phyloP scores from a whole-genome alignment of 1,140 invertebrate species.

The Magallana gigas region DNA sequence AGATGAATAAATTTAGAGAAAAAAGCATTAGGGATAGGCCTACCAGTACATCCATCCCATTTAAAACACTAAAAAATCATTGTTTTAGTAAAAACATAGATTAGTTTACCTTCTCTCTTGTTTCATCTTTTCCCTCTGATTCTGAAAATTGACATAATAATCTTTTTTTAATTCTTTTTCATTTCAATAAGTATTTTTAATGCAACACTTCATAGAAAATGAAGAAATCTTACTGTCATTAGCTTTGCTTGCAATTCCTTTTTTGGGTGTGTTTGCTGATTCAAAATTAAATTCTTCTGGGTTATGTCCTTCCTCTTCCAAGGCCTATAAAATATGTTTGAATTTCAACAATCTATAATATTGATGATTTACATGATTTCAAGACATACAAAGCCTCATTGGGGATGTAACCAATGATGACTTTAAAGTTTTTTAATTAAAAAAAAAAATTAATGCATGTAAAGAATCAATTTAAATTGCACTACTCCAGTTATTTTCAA shows the following conservation, averaged over 20 bases:
- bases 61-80: too few relatives aligned
- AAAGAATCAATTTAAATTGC: too few relatives aligned
- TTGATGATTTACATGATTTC: too few relatives aligned
- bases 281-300: slow-evolving; percentile 87
- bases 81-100: not conserved
- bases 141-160: not conserved
- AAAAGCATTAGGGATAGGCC: too few relatives aligned
- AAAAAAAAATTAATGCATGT: not conserved
- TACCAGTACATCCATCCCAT: too few relatives aligned
- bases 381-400: too few relatives aligned
- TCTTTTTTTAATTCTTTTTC: not conserved
- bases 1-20: too few relatives aligned
- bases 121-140: slow-evolving; percentile 2
- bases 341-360: not conserved
- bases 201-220: not conserved
- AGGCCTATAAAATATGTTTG: slow-evolving; percentile 81
- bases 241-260: not conserved
- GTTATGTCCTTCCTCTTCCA: slow-evolving; percentile 89
- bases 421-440: too few relatives aligned
- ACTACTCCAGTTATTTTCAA: too few relatives aligned
- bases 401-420: not conserved
- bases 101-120: not conserved
- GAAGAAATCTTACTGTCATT: not conserved
- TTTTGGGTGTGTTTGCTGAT: slow-evolving; percentile 29
- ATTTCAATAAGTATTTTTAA: not conserved